Percentiles rank a stretch among this genome's conserved stretches.
phyloP scores from a whole-genome alignment of 2,113 vertebrate species.

The Struthio camelus region DNA sequence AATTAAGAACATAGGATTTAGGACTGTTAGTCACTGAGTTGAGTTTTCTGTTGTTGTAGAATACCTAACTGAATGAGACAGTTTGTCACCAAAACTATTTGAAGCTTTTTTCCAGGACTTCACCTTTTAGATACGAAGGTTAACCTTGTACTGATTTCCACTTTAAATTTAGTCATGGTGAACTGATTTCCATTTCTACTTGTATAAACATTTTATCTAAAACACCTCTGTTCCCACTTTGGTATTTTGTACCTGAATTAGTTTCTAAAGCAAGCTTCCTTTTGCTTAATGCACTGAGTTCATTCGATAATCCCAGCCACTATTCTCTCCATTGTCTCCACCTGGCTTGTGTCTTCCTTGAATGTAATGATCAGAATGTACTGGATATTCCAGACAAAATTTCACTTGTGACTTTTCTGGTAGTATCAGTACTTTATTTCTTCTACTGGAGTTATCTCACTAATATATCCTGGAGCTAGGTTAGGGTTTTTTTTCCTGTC shows the following conservation, averaged over 20 bases:
- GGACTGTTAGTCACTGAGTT: neutral
- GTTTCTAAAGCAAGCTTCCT: neutral
- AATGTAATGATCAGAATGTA: neutral
- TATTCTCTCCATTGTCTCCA: neutral
- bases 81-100: neutral
- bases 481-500: rapidly evolving
- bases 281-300: neutral
- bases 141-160: neutral
- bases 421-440: neutral
- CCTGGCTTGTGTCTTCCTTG: neutral
- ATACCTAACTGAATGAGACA: neutral
- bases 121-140: neutral
- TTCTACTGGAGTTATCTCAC: neutral
- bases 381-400: neutral
- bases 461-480: neutral
- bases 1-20: neutral
- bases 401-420: neutral
- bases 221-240: neutral
- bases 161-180: neutral
- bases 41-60: neutral
- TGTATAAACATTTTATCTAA: neutral
- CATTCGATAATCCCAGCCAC: neutral
- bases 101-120: neutral
- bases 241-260: neutral
- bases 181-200: neutral